Evolutionary conservation across 1,140 invertebrate genomes (phyloP).

Genomic region (Ceratina australensis): DNA sequence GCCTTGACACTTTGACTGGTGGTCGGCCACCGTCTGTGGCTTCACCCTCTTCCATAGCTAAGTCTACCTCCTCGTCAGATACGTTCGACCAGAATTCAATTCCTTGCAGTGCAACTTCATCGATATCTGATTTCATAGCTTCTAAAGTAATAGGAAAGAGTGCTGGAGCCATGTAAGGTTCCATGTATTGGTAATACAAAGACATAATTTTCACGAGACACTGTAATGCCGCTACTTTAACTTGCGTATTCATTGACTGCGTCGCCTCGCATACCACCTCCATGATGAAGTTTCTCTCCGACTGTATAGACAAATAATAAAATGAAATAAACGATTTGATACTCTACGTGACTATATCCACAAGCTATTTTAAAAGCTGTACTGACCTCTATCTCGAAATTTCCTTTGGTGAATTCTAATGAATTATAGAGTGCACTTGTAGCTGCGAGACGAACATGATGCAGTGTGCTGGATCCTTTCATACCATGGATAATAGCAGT

Average conservation of each 20-base stretch:
- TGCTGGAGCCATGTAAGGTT: slow-evolving; percentile 98
- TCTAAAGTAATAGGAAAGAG: slow-evolving; percentile 99
- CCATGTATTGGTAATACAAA: slow-evolving; percentile 99
- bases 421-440: slow-evolving; percentile 99
- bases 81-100: slow-evolving; percentile 99
- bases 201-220: slow-evolving; percentile 99
- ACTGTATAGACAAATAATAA: slow-evolving; percentile 75
- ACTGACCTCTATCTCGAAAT: slow-evolving; percentile 96
- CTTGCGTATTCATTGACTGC: slow-evolving; percentile 91
- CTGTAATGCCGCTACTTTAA: slow-evolving; percentile 97
- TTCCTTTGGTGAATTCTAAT: slow-evolving; percentile 98
- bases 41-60: slow-evolving; percentile 96
- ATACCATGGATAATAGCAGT: slow-evolving; percentile 99
- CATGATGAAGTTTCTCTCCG: slow-evolving; percentile 99
- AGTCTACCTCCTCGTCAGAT: slow-evolving; percentile 99
- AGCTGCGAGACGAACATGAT: slow-evolving; percentile 94
- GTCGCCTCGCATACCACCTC: slow-evolving; percentile 98
- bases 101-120: slow-evolving; percentile 98
- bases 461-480: slow-evolving; percentile 89
- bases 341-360: background rate
- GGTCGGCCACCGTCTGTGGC: slow-evolving; percentile 94
- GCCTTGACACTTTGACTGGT: slow-evolving; percentile 92
- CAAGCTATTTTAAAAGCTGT: background rate
- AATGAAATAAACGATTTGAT: background rate
- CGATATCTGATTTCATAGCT: slow-evolving; percentile 98